Evolutionary conservation across 2,888 invertebrate genomes (phyloP).

Genomic region (Eupithecia abbreviata): DNA sequence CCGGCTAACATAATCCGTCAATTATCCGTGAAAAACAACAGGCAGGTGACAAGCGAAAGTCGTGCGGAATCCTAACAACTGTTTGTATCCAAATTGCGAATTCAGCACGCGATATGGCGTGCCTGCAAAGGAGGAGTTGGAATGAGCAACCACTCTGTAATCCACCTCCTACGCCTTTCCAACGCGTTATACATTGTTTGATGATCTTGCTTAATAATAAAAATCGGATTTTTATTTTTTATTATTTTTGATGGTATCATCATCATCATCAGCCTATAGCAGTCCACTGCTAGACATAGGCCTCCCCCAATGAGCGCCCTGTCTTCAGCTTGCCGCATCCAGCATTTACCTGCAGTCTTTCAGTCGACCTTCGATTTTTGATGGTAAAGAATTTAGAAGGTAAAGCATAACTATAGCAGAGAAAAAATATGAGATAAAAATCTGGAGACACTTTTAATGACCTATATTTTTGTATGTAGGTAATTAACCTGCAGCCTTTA

Average conservation of each 20-base stretch:
- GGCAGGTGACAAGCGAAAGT: slow-evolving; percentile 67
- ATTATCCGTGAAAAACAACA: slow-evolving; percentile 54
- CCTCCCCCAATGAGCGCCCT: too few species aligned
- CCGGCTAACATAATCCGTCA: slow-evolving; percentile 45
- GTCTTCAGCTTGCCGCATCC: too few species aligned
- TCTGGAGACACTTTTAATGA: background rate
- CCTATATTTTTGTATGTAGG: background rate
- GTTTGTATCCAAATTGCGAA: slow-evolving; percentile 60
- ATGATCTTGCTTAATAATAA: background rate
- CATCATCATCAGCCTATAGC: too few species aligned
- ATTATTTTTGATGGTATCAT: too few species aligned
- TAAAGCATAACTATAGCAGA: too few species aligned
- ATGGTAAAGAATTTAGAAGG: too few species aligned
- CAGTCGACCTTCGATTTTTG: too few species aligned
- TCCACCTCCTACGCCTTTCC: background rate
- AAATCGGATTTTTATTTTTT: background rate
- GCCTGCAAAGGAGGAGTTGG: slow-evolving; percentile 43
- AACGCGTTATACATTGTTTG: background rate
- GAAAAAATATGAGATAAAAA: background rate
- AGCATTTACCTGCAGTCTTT: too few species aligned
- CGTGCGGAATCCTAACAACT: slow-evolving; percentile 54
- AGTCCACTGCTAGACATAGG: too few species aligned
- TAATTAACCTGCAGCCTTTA: background rate
- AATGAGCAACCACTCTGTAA: slow-evolving; percentile 23
- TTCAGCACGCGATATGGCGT: slow-evolving; percentile 69